Conservation (phyloP, 2,888 invertebrate genomes). For the Chymomyza procnemis region DNA sequence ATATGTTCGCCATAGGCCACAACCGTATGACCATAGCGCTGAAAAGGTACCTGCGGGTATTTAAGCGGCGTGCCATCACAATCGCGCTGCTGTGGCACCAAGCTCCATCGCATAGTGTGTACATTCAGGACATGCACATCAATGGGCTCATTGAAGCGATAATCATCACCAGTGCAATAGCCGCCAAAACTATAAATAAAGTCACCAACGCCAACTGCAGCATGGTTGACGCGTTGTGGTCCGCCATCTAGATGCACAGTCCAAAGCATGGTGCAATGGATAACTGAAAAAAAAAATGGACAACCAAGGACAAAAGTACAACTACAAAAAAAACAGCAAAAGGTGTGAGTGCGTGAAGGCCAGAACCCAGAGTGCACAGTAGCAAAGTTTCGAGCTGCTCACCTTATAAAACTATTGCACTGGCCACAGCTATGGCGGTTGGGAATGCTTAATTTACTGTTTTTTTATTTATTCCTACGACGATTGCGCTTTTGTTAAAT, state of each 20-base stretch:
- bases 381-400: neutral
- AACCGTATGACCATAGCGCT: constrained; percentile 94
- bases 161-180: constrained; percentile 89
- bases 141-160: constrained; percentile 86
- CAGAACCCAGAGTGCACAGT: neutral
- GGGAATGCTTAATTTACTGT: neutral
- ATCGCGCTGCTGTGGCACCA: constrained; percentile 80
- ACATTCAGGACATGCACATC: constrained; percentile 92
- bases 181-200: constrained; percentile 95
- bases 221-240: constrained; percentile 94
- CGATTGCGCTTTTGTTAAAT: neutral
- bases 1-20: constrained; percentile 87
- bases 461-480: neutral
- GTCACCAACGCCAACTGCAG: constrained; percentile 89
- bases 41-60: constrained; percentile 84
- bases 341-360: constrained; percentile 5
- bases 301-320: neutral
- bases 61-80: constrained; percentile 77
- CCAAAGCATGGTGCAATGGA: constrained; percentile 84
- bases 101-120: constrained; percentile 81
- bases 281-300: neutral
- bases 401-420: neutral
- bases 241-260: constrained; percentile 92
- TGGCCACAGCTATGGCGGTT: neutral
- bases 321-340: neutral